Percentiles rank a stretch among this genome's conserved stretches.
phyloP scores from a whole-genome alignment of 2,888 invertebrate species.

The Plagiodera versicolora region DNA sequence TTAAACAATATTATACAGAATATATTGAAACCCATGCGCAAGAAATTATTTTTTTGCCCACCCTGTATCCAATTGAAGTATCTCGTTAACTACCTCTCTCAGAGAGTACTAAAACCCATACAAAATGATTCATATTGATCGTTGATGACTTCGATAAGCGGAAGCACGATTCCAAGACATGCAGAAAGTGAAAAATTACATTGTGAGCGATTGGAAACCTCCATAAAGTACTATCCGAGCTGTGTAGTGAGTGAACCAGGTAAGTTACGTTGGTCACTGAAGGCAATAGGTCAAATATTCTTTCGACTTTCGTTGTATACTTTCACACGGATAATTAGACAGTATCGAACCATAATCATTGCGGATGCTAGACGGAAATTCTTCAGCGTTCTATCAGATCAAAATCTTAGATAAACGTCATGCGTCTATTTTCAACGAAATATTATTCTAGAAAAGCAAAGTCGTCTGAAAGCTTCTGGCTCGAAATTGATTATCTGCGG shows the following conservation, averaged over 20 bases:
- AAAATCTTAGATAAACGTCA: background rate
- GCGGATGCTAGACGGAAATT: background rate
- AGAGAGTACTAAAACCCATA: no score
- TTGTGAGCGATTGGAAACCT: background rate
- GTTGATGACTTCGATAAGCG: background rate
- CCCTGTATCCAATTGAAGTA: no score
- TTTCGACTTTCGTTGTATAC: slow-evolving; percentile 30
- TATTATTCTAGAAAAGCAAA: no score
- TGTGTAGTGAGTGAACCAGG: slow-evolving; percentile 25
- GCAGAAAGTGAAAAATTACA: background rate
- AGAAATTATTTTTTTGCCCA: no score
- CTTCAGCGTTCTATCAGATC: no score
- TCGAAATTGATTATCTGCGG: no score
- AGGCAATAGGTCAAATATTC: slow-evolving; percentile 35
- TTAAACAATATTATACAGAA: no score
- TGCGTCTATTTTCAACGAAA: no score
- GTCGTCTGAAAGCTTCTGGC: no score
- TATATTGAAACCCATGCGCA: no score
- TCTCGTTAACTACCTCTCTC: no score
- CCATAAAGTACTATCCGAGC: slow-evolving; percentile 2
- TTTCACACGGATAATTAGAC: slow-evolving; percentile 31
- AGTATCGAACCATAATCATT: slow-evolving; percentile 6
- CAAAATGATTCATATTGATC: no score
- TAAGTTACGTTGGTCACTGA: slow-evolving; percentile 26
- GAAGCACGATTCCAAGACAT: background rate